Base-by-base conservation (phyloP, 2,797 vertebrate species). In the Tokudaia tokunoshimensis region DNA sequence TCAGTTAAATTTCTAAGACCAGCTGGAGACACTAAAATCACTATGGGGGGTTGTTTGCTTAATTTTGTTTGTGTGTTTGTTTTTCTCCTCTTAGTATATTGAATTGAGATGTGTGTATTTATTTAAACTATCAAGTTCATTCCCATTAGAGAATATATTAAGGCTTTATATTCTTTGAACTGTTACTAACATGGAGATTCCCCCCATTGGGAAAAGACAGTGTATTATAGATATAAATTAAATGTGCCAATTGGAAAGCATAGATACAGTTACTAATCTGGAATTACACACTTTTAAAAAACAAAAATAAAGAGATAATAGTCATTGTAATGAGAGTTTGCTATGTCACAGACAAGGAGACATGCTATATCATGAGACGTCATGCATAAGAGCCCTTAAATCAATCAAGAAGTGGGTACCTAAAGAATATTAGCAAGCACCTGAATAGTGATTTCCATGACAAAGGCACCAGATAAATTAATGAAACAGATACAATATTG, bases 71-170 rank as follows among this genome's bases (percentile, higher is more conserved):
- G 41, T 41, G 41, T 41, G 37, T 26, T 24, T 75, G 37, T 44
- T 81, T 61, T 26, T 20, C 10, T 37, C 31, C 19, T 8, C 8
- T 55, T 3, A 80, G 20, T 2, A 74, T 84, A 94, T 37, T 6
- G 5, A 78, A 92, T 81, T 34, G 91, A 14, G 26, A 59, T 80
- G 6, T 61, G 22, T 80, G 65, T 91, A 34, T 14, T 13, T 79
- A 83, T 94, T 91, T 92, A 89, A 85, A 74, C 14, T 92, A 75
- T 11, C 13, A 91, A 94, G 70, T 2, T 86, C 14, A 87, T 80
- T 63, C 63, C n/a, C 89, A 29, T 63, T 78, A 59, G 2, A 20
- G 12, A 95, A 57, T 5, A 70, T 93, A 14, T 13, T 84, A 63
- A 31, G 1, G 7, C 55, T 63, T 57, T 14, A 65, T 44, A 55